A percentile compares a stretch with the other conserved stretches of the same genome.
Evolutionary conservation across 2,888 invertebrate species (phyloP).

Genomic region (Aleiodes testaceus): DNA sequence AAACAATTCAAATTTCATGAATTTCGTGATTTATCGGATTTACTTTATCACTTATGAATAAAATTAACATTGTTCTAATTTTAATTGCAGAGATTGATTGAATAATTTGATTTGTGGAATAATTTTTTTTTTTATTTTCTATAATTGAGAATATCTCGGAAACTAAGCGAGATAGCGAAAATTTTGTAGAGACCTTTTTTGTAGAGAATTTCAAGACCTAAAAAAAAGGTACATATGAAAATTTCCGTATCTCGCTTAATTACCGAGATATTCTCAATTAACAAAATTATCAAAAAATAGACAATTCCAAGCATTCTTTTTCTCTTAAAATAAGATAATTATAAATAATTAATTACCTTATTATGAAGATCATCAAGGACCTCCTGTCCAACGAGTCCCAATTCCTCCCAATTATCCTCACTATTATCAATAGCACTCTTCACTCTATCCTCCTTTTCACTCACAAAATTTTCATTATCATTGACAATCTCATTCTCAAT

Average conservation of each 20-base stretch:
- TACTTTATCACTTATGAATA: not conserved
- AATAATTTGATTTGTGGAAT: too few relatives aligned
- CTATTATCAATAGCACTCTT: conserved; percentile 49
- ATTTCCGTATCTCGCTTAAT: too few relatives aligned
- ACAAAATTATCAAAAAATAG: too few relatives aligned
- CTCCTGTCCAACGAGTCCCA: conserved; percentile 77
- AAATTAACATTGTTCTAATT: not conserved
- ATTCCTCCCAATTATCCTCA: conserved; percentile 77
- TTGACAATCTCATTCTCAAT: not conserved
- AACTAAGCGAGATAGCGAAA: too few relatives aligned
- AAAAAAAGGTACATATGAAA: too few relatives aligned
- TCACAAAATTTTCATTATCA: not conserved
- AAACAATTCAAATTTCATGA: conserved; percentile 24
- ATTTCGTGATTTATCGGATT: conserved; percentile 29
- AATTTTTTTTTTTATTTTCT: too few relatives aligned
- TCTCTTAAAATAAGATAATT: not conserved
- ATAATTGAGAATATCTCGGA: too few relatives aligned
- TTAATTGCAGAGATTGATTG: too few relatives aligned
- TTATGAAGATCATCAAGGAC: conserved; percentile 80
- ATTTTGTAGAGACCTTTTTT: too few relatives aligned
- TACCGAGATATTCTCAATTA: too few relatives aligned
- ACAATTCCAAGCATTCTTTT: too few relatives aligned
- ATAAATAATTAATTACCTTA: conserved; percentile 74
- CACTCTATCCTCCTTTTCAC: conserved; percentile 16
- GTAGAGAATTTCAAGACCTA: too few relatives aligned